A percentile compares a stretch with the other conserved stretches of the same genome.
These are phyloP conservation scores for Scelioninae gen. 1 DNA, from an alignment of 2,888 invertebrate genomes.

Conservation along the genomic window DNA sequence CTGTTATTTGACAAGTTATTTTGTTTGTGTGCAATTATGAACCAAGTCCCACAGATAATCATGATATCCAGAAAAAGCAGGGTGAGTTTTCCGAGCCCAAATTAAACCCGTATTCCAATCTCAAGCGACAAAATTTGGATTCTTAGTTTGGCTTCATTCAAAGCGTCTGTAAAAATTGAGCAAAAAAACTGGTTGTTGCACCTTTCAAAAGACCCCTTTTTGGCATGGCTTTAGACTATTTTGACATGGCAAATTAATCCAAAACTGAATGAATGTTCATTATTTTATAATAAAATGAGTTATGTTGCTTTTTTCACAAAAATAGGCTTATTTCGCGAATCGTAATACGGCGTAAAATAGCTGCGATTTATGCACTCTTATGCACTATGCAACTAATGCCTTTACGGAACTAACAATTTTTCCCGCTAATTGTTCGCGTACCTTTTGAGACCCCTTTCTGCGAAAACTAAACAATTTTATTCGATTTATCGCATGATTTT, in stretches of 20 bases:
- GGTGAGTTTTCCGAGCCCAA: slow-evolving; percentile 20
- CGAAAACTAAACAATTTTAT: neutral
- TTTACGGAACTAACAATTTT: neutral
- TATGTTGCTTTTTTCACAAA: neutral
- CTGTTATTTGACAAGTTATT: slow-evolving; percentile 54
- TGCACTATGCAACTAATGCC: slow-evolving; percentile 30
- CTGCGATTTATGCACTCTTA: slow-evolving; percentile 38
- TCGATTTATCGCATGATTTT: neutral
- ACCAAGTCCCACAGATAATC: slow-evolving; percentile 15
- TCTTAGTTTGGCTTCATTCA: neutral
- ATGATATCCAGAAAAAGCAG: slow-evolving; percentile 38
- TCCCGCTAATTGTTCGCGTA: slow-evolving; percentile 17
- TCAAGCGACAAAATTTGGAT: neutral
- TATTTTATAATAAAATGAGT: no score
- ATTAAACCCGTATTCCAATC: neutral
- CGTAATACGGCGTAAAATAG: slow-evolving; percentile 24
- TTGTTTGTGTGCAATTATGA: slow-evolving; percentile 53
- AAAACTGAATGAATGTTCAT: no score
- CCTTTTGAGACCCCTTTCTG: neutral
- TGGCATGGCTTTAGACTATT: neutral
- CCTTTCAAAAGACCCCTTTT: neutral
- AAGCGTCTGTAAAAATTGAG: neutral
- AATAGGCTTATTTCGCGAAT: neutral
- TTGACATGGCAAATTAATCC: neutral
- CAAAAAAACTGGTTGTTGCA: neutral